Evolutionary conservation across 2,113 vertebrate species (phyloP), one percentile per base, ranked within the genome.

Genomic region (Pantherophis guttatus): DNA sequence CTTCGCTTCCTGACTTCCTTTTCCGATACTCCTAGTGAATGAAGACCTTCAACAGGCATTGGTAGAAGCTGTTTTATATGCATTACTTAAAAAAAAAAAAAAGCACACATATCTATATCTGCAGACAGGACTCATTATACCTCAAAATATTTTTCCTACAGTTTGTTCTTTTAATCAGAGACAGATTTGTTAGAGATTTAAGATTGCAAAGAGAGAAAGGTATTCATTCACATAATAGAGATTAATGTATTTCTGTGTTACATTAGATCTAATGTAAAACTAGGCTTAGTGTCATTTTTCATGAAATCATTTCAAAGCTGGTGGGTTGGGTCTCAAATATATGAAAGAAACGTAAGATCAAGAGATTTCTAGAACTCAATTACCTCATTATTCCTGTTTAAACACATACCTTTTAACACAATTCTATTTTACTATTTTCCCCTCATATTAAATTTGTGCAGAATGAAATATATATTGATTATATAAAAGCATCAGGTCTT

Each of bases 31-130:
- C 4, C 89, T 23, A 70, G 93, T 92, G 53, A n/a, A 90, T 9
- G 9, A 1, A 81, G n/a, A 50, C 1, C 86, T 39, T 65, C 92
- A 92, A 57, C 44, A 52, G 94, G 94, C 62, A 96, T 58, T 87
- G 90, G 29, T 44, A 87, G 89, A 87, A 54, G 7, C n/a, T 44
- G 3, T 50, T 90, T 90, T 54, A 81, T 65, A 33, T 44, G 50
- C 23, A 65, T 90, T 93, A 44, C 89, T 86, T 58, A 54, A 54
- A 53, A 29, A 88, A 91, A 87, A 92, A 29, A 88, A 54, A 55
- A 93, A 33, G 10, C 44, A 93, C 10, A 95, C 91, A n/a, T 26
- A 21, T 96, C 96, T 81, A 81, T 81, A 44, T 81, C 33, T 54
- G 26, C 53, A 88, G 13, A 54, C 29, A 50, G 52, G 24, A 19